Evolutionary conservation across 2,797 vertebrate genomes (phyloP).

Genomic region (Buceros bicornis): DNA sequence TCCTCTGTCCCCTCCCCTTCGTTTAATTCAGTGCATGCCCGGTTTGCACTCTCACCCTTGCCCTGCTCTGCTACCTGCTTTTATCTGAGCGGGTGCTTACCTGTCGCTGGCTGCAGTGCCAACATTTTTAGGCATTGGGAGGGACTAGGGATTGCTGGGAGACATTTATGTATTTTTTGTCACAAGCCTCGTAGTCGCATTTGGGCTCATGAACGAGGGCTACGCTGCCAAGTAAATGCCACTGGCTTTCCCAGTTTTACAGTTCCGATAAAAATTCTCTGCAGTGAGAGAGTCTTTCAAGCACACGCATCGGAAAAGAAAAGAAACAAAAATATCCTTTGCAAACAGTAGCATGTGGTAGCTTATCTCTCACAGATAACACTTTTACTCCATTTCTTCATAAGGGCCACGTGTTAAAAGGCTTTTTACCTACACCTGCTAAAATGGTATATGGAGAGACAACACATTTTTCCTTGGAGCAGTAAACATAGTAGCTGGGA

Average conservation of each 20-base stretch:
- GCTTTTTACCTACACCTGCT: slow-evolving; percentile 43
- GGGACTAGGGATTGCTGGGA: neutral
- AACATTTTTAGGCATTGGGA: neutral
- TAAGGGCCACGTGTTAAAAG: slow-evolving; percentile 27
- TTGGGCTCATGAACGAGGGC: neutral
- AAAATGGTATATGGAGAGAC: slow-evolving; percentile 28
- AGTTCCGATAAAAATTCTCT: slow-evolving; percentile 27
- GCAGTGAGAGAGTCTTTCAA: neutral
- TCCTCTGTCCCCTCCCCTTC: neutral
- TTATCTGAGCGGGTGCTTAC: neutral
- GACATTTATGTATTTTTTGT: neutral
- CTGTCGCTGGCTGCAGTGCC: neutral
- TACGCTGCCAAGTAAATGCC: neutral
- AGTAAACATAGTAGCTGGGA: slow-evolving; percentile 23
- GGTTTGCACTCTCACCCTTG: neutral
- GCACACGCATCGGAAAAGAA: slow-evolving; percentile 10
- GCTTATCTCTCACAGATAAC: slow-evolving; percentile 26
- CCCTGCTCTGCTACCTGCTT: neutral
- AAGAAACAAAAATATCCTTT: slow-evolving; percentile 40
- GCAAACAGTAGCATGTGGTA: neutral
- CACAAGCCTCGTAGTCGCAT: rapidly evolving
- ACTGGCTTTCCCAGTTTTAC: neutral
- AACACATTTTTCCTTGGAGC: slow-evolving; percentile 26
- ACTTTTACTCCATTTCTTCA: slow-evolving; percentile 46
- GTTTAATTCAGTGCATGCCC: neutral